Evolutionary conservation across 2,113 vertebrate genomes (phyloP), one percentile per base, ranked within the genome.

Genomic region (Megaceryle torquata): DNA sequence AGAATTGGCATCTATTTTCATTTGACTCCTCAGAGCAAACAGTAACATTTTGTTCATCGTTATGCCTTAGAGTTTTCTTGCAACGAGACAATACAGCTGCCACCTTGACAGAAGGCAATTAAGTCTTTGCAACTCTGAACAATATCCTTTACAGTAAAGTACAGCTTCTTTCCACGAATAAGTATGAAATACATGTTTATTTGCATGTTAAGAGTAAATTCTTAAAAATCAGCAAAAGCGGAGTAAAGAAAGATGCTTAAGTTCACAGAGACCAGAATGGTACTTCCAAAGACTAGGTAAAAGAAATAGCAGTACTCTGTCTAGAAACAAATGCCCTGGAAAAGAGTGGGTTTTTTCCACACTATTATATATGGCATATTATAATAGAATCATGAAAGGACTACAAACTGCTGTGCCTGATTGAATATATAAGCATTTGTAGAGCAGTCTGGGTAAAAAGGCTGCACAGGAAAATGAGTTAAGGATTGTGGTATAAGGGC

Each of bases 391-490:
- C 63, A 80, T 43, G 6, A 70, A 89, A 94, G 61, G 39, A 92
- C 67, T 69, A 87, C 63, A 91, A 81, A 89, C 28, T 76, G 48
- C 53, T 69, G 50, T 48, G 26, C 50, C 65, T 76, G 69, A 79
- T 20, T 60, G 69, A 89, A 95, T 69, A 89, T 2, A 16, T 43
- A 93, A 86, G 54, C 22, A 63, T 44, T 92, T 93, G 78, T 85
- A 86, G 59, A 88, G 54, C 15, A 91, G 70, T 26, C 41, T 82
- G 28, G 26, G 74, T 87, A 91, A 85, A 97, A 37, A 96, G 76
- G 29, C 33, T 60, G 51, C 11, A 69, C 41, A 85, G 44, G 63
- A 88, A 82, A 94, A 94, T 35, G 54, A 93, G 57, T 37, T 74
- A 94, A 91, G 37, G 67, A 79, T 37, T 85, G 75, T 44, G 33